Base-by-base conservation (phyloP, 2,113 vertebrate genomes). In the Onychostruthus taczanowskii region DNA sequence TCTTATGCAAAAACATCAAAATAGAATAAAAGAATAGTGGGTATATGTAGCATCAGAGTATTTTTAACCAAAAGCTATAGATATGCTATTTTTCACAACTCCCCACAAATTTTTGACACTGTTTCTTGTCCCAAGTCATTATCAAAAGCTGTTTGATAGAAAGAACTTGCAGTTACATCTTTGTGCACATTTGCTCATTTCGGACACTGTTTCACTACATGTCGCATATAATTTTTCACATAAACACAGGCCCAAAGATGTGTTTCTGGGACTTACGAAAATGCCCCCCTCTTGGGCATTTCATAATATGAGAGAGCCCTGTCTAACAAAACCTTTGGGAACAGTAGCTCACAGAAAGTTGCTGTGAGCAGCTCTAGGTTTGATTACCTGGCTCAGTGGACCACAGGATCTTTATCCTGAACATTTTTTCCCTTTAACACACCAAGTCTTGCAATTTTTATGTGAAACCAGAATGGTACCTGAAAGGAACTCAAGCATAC, bases 221-320 rank as follows among this genome's bases (percentile, higher is more conserved):
- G 16, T 43, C 44, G n/a, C 3, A 0, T 28, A 52, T 4, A 23
- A 33, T 6, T 1, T 43, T n/a, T 46, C 30, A 37, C 10, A 50
- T 21, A 82, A 44, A 49, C 5, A 6, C 31, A 19, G 15, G 28
- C 47, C 52, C 72, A 31, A 90, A 63, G 14, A 49, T n/a, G 17
- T 1, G 0, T 77, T 68, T 28, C 13, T 28, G 47, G 7, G 12
- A 18, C 27, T 63, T 35, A 44, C 11, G 11, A 69, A 82, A 74
- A 61, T 50, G 7, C 7, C 19, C 20, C 21, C 4, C 30, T 62
- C 24, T 61, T 49, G 16, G 10, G 73, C 18, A 19, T 84, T 76
- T 47, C 19, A 89, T 35, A 77, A 6, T 6, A 4, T 8, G 11
- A 62, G 24, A 80, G 18, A 83, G 26, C 11, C n/a, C 6, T 41